Evolutionary conservation across 2,113 vertebrate genomes (phyloP), one percentile per base, ranked within the genome.

Genomic region (Callopanchax toddi): DNA sequence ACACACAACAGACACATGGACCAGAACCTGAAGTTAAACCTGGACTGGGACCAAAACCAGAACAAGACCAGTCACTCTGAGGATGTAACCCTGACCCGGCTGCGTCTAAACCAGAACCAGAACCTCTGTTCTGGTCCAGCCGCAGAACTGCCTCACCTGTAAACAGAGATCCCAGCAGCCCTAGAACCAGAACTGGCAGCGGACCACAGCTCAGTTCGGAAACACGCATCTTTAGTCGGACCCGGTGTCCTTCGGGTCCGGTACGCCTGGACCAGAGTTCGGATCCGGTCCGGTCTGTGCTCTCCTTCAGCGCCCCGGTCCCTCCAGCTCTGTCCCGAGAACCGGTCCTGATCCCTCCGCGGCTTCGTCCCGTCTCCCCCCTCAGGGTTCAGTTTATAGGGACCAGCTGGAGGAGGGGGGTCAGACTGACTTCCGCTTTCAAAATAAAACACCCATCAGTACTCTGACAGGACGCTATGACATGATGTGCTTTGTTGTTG

Each of bases 131-230:
- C 23, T 2, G 13, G 23, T 20, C n/a, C 12, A 34, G 10, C 36
- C 12, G 36, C 36, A 37, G 2, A 13, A 37, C 36, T 3, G 4
- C 0, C 89, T 92, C 88, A 96, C 95, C 93, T 93, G 94, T 90
- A 86, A 92, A 92, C 75, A 95, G 87, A 93, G 91, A 92, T 85
- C 91, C 94, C 87, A 92, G 92, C 85, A 95, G 87, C 78, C 6
- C 29, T 9, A 32, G 29, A 32, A 32, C 29, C 29, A 9, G 6
- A 6, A 32, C 29, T 9, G 94, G 90, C 67, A 52, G 11, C 45
- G 9, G 45, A 3, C 91, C 89, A 75, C 92, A 91, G 86, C 89
- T 92, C 79, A 94, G 67, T 89, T 93, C 85, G 79, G 87, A 82
- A 65, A 81, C 82, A 83, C 94, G 94, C 94, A 79, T n/a, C 43